Percentiles rank a stretch among this genome's conserved stretches.
Conservation (phyloP, 2,888 invertebrate genomes). For the Prosopocoilus inquinatus region DNA sequence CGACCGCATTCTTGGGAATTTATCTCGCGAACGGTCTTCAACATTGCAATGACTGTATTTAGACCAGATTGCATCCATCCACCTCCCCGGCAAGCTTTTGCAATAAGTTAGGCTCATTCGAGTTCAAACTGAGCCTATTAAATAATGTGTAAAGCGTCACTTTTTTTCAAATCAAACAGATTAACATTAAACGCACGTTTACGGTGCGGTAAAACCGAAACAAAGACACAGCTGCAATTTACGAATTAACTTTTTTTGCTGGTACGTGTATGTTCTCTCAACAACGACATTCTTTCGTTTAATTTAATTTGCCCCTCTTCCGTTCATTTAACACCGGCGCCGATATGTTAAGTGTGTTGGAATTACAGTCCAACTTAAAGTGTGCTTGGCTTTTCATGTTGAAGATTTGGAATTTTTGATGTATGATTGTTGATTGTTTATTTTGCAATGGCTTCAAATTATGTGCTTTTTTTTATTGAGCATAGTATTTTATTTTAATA, state of each 20-base stretch:
- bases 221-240: not conserved
- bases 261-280: not conserved
- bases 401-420: too few relatives aligned
- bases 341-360: slow-evolving; percentile 29
- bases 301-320: slow-evolving; percentile 34
- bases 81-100: not conserved
- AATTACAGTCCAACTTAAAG: slow-evolving; percentile 10
- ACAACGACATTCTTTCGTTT: slow-evolving; percentile 25
- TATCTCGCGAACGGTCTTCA: not conserved
- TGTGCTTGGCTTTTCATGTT: too few relatives aligned
- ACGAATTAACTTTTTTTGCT: not conserved
- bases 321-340: slow-evolving; percentile 26
- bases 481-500: too few relatives aligned
- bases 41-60: not conserved
- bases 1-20: not conserved
- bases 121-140: too few relatives aligned
- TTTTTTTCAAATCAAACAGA: too few relatives aligned
- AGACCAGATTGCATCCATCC: not conserved
- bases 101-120: not conserved
- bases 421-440: too few relatives aligned
- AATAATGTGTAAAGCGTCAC: too few relatives aligned
- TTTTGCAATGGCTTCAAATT: too few relatives aligned
- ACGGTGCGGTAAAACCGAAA: not conserved
- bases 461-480: too few relatives aligned
- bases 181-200: too few relatives aligned